Conservation (phyloP, 2,797 vertebrate species). For the Poeciliopsis infans region DNA sequence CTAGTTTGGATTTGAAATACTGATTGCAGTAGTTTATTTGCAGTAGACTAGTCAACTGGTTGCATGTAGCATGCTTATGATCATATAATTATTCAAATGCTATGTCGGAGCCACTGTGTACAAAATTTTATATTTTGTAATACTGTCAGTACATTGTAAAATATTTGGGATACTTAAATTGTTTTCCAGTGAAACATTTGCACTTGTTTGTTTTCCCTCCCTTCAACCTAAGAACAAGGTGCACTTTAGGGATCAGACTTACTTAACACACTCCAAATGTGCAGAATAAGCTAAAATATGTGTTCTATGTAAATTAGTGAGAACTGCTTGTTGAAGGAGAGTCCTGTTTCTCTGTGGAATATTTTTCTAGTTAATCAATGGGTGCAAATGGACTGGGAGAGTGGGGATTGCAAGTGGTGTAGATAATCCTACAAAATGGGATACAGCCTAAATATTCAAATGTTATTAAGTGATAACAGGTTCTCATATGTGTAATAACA, state of each 20-base stretch:
- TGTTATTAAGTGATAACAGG: background rate
- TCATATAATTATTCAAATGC: background rate
- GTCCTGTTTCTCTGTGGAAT: background rate
- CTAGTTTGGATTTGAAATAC: background rate
- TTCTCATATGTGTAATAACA: background rate
- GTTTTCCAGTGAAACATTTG: background rate
- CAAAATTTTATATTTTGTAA: background rate
- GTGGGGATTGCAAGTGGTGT: background rate
- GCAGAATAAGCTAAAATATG: background rate
- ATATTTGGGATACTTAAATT: background rate
- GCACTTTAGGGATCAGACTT: background rate
- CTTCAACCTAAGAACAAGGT: background rate
- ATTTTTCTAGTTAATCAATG: background rate
- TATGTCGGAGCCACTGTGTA: background rate
- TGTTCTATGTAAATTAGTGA: background rate
- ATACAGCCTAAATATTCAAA: background rate
- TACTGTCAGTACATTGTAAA: background rate
- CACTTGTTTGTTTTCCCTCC: background rate
- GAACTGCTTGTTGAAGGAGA: background rate
- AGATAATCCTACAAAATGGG: background rate
- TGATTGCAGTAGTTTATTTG: background rate
- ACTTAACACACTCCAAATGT: background rate
- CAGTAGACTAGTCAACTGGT: background rate
- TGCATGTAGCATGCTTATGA: background rate
- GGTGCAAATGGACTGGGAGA: background rate